These are phyloP conservation scores for Peromyscus melanophrys DNA, from an alignment of 2,797 vertebrate genomes.

Conservation along the genomic window DNA sequence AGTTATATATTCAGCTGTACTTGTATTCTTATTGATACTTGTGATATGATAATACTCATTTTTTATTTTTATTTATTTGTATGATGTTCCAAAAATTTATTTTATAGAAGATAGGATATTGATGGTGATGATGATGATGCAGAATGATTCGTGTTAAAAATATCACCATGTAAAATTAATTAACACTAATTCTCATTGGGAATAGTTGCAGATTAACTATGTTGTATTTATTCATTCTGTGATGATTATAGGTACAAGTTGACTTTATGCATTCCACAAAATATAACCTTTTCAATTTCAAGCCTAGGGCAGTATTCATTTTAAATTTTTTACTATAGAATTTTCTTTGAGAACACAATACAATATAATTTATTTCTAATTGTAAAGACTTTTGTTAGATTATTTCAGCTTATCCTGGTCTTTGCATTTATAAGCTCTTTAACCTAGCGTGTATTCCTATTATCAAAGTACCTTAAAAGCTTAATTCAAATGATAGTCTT, in stretches of 20 bases:
- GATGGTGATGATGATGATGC: constrained; percentile 27
- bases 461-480: constrained; percentile 76
- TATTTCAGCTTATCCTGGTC: constrained; percentile 63
- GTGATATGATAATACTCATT: constrained; percentile 57
- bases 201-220: constrained; percentile 68
- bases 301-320: constrained; percentile 41
- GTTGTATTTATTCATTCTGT: constrained; percentile 56
- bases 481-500: constrained; percentile 82
- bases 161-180: constrained; percentile 55
- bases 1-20: not conserved
- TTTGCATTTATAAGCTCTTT: constrained; percentile 65
- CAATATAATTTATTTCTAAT: constrained; percentile 68
- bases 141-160: constrained; percentile 67
- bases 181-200: constrained; percentile 16
- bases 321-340: constrained; percentile 68
- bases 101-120: not conserved
- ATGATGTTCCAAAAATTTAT: not conserved
- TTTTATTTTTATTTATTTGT: constrained; percentile 24
- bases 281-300: not conserved
- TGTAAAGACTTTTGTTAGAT: constrained; percentile 59
- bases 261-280: constrained; percentile 47
- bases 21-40: not conserved
- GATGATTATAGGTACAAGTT: constrained; percentile 56
- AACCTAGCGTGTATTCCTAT: constrained; percentile 60
- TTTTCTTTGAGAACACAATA: constrained; percentile 71